Evolutionary conservation across 2,888 invertebrate species (phyloP).

Genomic region (Ichneumon xanthorius): DNA sequence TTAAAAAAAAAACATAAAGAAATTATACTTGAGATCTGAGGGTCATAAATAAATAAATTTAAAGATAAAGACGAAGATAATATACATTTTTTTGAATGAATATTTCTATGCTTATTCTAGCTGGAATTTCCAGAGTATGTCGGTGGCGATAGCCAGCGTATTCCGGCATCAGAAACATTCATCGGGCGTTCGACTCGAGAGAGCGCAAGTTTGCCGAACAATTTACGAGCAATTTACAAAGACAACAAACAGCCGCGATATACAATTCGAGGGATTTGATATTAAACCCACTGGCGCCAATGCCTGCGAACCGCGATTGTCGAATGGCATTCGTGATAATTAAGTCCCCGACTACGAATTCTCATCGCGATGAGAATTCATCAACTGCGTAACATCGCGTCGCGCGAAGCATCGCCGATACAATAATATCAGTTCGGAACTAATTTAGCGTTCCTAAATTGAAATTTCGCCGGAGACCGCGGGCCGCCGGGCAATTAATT

Average conservation of each 20-base stretch:
- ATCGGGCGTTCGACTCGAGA: no score
- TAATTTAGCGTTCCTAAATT: background rate
- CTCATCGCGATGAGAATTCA: background rate
- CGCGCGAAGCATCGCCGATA: background rate
- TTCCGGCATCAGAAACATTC: background rate
- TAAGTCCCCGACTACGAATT: background rate
- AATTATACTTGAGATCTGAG: no score
- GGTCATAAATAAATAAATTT: no score
- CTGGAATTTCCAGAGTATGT: background rate
- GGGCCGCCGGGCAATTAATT: background rate
- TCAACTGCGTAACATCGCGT: background rate
- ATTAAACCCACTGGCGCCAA: no score
- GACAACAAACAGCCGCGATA: no score
- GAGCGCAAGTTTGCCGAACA: no score
- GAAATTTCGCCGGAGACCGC: background rate
- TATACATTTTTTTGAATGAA: no score
- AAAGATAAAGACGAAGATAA: no score
- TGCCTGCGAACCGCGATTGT: background rate
- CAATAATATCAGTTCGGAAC: background rate
- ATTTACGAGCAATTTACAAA: no score
- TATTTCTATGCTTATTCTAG: background rate
- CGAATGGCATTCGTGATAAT: slow-evolving; percentile 1
- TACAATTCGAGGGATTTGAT: no score
- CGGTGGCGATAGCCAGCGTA: background rate
- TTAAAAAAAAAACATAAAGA: no score